phyloP scores from a whole-genome alignment of 2,888 invertebrate genomes.

The Dicranocentrus wangi region DNA sequence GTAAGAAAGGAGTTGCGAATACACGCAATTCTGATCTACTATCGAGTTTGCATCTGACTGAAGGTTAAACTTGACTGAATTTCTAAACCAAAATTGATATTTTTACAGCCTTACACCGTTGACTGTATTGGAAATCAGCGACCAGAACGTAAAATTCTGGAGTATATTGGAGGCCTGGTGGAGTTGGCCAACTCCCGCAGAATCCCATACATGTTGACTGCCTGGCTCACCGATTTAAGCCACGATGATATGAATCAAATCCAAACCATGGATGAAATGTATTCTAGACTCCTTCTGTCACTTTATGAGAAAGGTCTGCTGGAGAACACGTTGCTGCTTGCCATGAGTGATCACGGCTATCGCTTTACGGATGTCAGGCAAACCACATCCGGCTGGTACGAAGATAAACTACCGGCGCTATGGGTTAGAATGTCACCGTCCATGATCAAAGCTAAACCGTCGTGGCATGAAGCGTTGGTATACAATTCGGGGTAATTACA shows the following conservation, averaged over 20 bases:
- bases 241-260: conserved; percentile 62
- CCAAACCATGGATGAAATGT: conserved; percentile 41
- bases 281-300: conserved; percentile 34
- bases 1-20: too few relatives aligned
- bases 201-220: conserved; percentile 75
- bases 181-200: conserved; percentile 79
- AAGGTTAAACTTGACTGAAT: too few relatives aligned
- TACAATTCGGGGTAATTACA: conserved; percentile 59
- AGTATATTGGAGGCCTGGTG: conserved; percentile 77
- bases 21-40: too few relatives aligned
- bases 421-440: conserved; percentile 63
- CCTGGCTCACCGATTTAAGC: conserved; percentile 66
- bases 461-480: conserved; percentile 47
- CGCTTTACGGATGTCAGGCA: conserved; percentile 83
- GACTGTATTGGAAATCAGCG: conserved; percentile 67
- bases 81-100: too few relatives aligned
- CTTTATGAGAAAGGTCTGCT: conserved; percentile 78
- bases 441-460: conserved; percentile 31
- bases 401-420: conserved; percentile 68
- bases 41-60: too few relatives aligned
- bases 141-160: conserved; percentile 58
- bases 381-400: conserved; percentile 83
- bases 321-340: conserved; percentile 81
- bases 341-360: conserved; percentile 86
- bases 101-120: conserved; percentile 28